A percentile compares a stretch with the other conserved stretches of the same genome.
These are phyloP conservation scores for Cuculus canorus DNA, from an alignment of 2,797 vertebrate species.

Conservation along the genomic window DNA sequence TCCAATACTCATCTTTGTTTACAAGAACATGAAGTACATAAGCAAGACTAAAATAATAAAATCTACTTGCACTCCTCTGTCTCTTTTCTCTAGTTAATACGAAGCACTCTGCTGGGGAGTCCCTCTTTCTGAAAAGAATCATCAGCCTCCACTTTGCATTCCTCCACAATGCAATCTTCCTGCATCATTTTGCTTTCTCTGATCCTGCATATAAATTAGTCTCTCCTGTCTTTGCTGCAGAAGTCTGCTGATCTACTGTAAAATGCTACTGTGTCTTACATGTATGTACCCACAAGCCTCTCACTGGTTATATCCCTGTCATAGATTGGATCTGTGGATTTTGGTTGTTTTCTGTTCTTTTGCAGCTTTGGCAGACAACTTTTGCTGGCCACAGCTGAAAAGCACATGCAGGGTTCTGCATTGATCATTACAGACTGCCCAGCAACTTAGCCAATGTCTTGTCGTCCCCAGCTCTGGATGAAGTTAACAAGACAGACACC, in stretches of 20 bases:
- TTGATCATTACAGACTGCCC: neutral
- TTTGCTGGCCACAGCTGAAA: neutral
- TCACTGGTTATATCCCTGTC: neutral
- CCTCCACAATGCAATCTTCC: neutral
- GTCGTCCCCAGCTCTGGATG: rapidly evolving
- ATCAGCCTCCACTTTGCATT: neutral
- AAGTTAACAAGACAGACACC: neutral
- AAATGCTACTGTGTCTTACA: neutral
- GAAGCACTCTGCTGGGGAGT: neutral
- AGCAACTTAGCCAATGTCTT: neutral
- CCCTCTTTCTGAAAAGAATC: neutral
- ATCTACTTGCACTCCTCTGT: neutral
- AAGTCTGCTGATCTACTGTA: neutral
- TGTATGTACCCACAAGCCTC: neutral
- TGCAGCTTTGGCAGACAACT: neutral
- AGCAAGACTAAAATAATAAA: neutral
- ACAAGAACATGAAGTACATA: neutral
- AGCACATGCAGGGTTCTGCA: neutral
- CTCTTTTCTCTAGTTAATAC: neutral
- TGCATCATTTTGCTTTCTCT: neutral
- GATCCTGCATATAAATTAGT: neutral
- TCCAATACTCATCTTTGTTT: neutral
- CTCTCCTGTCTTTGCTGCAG: neutral
- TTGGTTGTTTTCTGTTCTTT: neutral
- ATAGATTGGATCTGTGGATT: neutral